Evolutionary conservation across 2,888 invertebrate genomes (phyloP).

Genomic region (Spodoptera exigua): DNA sequence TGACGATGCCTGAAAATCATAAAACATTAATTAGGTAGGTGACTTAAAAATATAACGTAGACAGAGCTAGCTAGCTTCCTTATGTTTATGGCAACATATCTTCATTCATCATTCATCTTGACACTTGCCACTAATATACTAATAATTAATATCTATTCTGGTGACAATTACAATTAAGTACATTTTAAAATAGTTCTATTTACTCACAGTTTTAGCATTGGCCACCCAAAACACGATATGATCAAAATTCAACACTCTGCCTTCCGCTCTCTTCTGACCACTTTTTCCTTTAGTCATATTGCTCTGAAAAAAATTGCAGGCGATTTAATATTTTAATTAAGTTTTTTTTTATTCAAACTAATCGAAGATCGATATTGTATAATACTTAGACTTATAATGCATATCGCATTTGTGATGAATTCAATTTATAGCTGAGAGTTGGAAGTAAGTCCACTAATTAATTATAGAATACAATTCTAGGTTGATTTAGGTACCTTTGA

Average conservation of each 20-base stretch:
- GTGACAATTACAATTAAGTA: too few relatives aligned
- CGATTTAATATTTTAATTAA: neutral
- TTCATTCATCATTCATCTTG: too few relatives aligned
- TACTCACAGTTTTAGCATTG: conserved; percentile 82
- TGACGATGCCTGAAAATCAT: conserved; percentile 93
- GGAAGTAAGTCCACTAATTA: conserved; percentile 41
- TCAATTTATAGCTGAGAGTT: conserved; percentile 37
- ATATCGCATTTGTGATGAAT: conserved; percentile 17
- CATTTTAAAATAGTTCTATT: too few relatives aligned
- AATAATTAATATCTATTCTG: too few relatives aligned
- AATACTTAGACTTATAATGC: conserved; percentile 8
- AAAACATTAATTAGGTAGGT: conserved; percentile 13
- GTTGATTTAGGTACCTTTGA: conserved; percentile 43
- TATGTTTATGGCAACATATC: too few relatives aligned
- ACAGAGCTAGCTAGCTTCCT: too few relatives aligned
- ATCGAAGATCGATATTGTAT: neutral
- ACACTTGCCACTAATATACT: too few relatives aligned
- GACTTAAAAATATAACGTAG: too few relatives aligned
- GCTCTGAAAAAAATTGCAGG: conserved; percentile 55
- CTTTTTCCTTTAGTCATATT: conserved; percentile 72
- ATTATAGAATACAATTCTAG: conserved; percentile 39
- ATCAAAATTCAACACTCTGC: conserved; percentile 79
- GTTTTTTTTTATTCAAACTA: neutral
- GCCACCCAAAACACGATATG: conserved; percentile 84
- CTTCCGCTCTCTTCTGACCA: conserved; percentile 48